Base-by-base conservation (phyloP, 2,888 invertebrate genomes). In the Apoda limacodes region DNA sequence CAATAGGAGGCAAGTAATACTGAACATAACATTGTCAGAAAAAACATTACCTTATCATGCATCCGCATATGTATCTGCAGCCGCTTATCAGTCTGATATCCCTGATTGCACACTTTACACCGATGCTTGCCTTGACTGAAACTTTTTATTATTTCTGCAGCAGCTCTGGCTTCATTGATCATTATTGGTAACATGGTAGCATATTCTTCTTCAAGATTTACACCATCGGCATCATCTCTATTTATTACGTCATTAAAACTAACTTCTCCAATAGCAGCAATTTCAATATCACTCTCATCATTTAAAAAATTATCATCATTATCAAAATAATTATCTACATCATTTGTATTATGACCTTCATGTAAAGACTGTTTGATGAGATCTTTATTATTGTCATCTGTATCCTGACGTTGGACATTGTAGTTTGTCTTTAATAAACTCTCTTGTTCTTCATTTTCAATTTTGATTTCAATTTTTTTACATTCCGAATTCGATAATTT, bases 1-100 rank as follows among this genome's bases (percentile, higher is more conserved):
- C n/a, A n/a, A n/a, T n/a, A n/a, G n/a, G 17, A 19, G 13, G 12
- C 9, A 22, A 13, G 1, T 5, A 19, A 13, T 12, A 29, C 2
- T 24, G 21, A 26, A 13, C 3, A 15, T 15, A 4, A 10, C 5
- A 21, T 17, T n/a, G n/a, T 13, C 24, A 5, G 7, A 29, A 13
- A 34, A 17, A 12, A 32, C 43, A 52, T 7, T 48, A 72, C 78
- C 60, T 56, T 62, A 45, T 74, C 68, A 61, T 78, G 78, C 68
- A 72, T 74, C 11, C 72, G 52, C 41, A 52, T 51, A 47, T 78
- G 78, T 11, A 50, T 30, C 9, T 52, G 57, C 28, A 66, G 43
- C 9, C 61, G 50, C 13, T 54, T 53, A 13, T 66, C 61, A 49
- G 48, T 63, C 25, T 48, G 46, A 43, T 60, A 71, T 4, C 52